A percentile compares a stretch with the other conserved stretches of the same genome.
Conservation (phyloP, 2,888 invertebrate species). For the Nomada ruficornis region DNA sequence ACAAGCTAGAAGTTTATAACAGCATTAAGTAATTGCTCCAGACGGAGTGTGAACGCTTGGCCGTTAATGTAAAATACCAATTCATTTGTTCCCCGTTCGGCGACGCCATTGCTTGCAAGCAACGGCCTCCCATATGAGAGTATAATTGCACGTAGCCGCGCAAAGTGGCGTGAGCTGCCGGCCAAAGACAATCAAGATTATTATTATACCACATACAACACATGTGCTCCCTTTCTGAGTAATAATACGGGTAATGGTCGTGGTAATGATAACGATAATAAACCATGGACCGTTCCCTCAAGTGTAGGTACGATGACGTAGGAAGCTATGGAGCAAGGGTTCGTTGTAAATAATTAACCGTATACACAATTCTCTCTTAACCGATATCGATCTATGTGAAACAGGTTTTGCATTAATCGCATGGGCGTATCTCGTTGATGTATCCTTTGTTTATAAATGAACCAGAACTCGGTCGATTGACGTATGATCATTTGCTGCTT, state of each 20-base stretch:
- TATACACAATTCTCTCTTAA: slow-evolving; percentile 36
- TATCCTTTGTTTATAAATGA: slow-evolving; percentile 46
- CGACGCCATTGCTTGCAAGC: slow-evolving; percentile 26
- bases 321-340: slow-evolving; percentile 19
- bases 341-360: slow-evolving; percentile 77
- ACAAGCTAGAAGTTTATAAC: slow-evolving; percentile 36
- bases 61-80: slow-evolving; percentile 62
- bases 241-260: slow-evolving; percentile 71
- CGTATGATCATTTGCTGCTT: slow-evolving; percentile 53
- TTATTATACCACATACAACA: slow-evolving; percentile 67
- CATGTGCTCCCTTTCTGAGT: slow-evolving; percentile 57
- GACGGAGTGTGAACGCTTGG: slow-evolving; percentile 42
- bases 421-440: slow-evolving; percentile 43
- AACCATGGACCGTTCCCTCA: slow-evolving; percentile 64
- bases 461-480: slow-evolving; percentile 48
- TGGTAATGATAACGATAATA: slow-evolving; percentile 75
- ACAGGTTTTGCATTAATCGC: slow-evolving; percentile 55
- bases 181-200: slow-evolving; percentile 76
- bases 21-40: slow-evolving; percentile 53
- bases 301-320: slow-evolving; percentile 26
- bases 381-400: slow-evolving; percentile 34
- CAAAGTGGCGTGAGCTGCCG: slow-evolving; percentile 71
- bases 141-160: slow-evolving; percentile 73
- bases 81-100: slow-evolving; percentile 51
- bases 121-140: slow-evolving; percentile 54